Evolutionary conservation across 2,113 vertebrate genomes (phyloP).

Genomic region (Micronycteris hirsuta): DNA sequence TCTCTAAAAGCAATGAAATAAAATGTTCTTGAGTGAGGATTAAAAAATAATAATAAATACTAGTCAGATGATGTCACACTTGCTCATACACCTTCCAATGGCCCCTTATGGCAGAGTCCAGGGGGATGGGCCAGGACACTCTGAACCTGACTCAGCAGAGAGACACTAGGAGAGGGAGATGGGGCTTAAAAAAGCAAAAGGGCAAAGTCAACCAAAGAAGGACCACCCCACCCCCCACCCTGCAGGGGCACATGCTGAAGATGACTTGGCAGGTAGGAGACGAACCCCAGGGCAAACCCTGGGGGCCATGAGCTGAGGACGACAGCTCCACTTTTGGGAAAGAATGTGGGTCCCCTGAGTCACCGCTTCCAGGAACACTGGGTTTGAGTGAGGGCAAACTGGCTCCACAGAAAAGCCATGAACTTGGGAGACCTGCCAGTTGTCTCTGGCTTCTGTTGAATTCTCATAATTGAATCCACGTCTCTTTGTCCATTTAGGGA

Average conservation of each 20-base stretch:
- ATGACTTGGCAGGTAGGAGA: not conserved
- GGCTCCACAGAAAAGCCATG: not conserved
- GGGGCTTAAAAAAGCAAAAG: not conserved
- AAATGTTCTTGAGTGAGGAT: too few species aligned
- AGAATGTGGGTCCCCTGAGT: not conserved
- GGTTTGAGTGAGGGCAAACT: not conserved
- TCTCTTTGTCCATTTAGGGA: not conserved
- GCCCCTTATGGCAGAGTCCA: rapidly evolving
- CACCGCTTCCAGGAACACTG: not conserved
- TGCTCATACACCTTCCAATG: not conserved
- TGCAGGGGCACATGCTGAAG: not conserved
- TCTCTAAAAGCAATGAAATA: too few species aligned
- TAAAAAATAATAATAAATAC: not conserved
- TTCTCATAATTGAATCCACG: not conserved
- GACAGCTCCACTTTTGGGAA: not conserved
- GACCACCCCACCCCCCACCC: not conserved
- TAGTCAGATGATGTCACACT: not conserved
- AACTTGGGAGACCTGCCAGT: not conserved
- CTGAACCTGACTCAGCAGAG: rapidly evolving
- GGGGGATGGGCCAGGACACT: not conserved
- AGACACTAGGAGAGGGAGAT: not conserved
- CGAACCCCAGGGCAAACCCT: rapidly evolving
- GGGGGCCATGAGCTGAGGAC: not conserved
- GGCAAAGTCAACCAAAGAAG: not conserved
- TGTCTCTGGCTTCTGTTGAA: not conserved